Evolutionary conservation across 2,888 invertebrate genomes (phyloP).

Genomic region (Platynereis dumerilii): DNA sequence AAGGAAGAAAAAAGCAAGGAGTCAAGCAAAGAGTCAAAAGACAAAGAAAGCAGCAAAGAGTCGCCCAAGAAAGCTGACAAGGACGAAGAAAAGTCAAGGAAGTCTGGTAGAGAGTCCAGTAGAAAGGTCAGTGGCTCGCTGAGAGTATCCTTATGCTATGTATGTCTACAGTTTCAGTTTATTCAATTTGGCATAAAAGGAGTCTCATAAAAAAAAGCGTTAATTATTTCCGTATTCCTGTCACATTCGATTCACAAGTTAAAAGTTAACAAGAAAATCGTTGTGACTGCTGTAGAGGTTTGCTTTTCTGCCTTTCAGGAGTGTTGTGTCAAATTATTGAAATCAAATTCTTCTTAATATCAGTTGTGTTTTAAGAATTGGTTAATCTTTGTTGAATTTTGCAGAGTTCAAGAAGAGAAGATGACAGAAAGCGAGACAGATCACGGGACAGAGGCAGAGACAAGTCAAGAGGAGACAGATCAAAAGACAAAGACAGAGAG

Average conservation of each 20-base stretch:
- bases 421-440: constrained; percentile 20
- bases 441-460: constrained; percentile 8
- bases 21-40: constrained; percentile 19
- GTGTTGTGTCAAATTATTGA: too few relatives aligned
- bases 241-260: too few relatives aligned
- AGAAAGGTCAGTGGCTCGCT: neutral
- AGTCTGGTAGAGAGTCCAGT: constrained; percentile 9
- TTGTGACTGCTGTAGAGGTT: too few relatives aligned
- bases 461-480: constrained; percentile 14
- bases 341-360: too few relatives aligned
- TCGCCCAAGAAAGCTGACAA: neutral
- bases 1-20: constrained; percentile 11
- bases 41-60: constrained; percentile 14
- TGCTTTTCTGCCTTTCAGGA: too few relatives aligned
- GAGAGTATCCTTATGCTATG: too few relatives aligned
- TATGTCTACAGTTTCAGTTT: too few relatives aligned
- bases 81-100: constrained; percentile 19
- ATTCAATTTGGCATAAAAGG: too few relatives aligned
- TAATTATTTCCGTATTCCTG: too few relatives aligned
- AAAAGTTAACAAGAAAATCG: too few relatives aligned
- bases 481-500: constrained; percentile 11
- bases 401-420: constrained; percentile 22
- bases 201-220: too few relatives aligned
- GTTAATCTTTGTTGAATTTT: constrained; percentile 5
- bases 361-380: too few relatives aligned